Evolutionary conservation across 1,140 invertebrate genomes (phyloP), one percentile per base, ranked within the genome.

Genomic region (Cydia pomonella): DNA sequence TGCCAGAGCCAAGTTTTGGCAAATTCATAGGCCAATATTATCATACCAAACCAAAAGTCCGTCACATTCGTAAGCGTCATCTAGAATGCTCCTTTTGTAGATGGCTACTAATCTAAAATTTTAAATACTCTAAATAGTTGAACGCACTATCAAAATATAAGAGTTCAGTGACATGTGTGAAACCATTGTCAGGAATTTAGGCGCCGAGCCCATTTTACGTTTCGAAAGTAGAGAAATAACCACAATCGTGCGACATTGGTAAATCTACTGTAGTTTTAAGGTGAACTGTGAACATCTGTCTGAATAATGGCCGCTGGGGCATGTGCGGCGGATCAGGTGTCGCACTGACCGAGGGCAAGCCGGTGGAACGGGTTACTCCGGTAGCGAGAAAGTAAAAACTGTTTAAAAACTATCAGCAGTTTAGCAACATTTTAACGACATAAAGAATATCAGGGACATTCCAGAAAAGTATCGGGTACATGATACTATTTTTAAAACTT

Each of bases 281-380:
- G 59, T 77, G 79, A 79, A 78, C 75, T 10, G 84, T 82, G 80
- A 81, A 84, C 86, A 87, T 85, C 82, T 85, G 84, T 84, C 82
- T 71, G 76, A 77, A 82, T 78, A 86, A 78, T 75, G 73, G 72
- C 73, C 73, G 72, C 72, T 72, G 77, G 82, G 85, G 83, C 87
- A 90, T 90, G 86, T 90, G 90, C 84, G 82, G 76, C 75, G 84
- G 84, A 89, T 90, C 90, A 91, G 90, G 88, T 92, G 90, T 90
- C 89, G 83, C 80, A 84, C 82, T 89, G 87, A 87, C 89, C 88
- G 89, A 80, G 85, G 87, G 75, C 87, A 86, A 83, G 84, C 82
- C 78, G 80, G 76, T 82, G 76, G 77, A 84, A 89, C 87, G 82
- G 80, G 87, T 90, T 85, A 80, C 25, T 41, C 41, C 23, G 21